These are phyloP conservation scores for Cygnus buccinator DNA, from an alignment of 2,113 vertebrate species.

Conservation along the genomic window DNA sequence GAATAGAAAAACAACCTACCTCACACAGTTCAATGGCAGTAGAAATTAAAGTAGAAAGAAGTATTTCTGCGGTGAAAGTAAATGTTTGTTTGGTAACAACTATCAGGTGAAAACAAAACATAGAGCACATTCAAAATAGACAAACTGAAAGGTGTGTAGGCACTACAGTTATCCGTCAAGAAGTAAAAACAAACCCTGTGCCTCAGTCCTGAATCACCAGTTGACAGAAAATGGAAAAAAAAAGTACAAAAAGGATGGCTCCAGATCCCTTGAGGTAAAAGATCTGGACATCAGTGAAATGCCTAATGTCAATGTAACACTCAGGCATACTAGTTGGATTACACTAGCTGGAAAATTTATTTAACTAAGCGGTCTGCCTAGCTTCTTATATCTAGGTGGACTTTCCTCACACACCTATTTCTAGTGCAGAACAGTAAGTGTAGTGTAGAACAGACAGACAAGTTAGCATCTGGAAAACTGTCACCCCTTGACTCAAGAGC, in stretches of 20 bases:
- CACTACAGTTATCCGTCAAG: background rate
- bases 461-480: background rate
- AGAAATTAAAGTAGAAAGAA: background rate
- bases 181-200: background rate
- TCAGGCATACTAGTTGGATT: background rate
- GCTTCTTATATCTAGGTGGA: background rate
- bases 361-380: background rate
- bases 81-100: background rate
- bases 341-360: background rate
- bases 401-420: background rate
- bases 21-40: background rate
- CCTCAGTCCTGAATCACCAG: background rate
- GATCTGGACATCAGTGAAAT: background rate
- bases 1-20: background rate
- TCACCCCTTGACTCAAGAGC: background rate
- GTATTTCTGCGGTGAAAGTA: background rate
- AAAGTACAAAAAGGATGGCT: background rate
- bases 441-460: background rate
- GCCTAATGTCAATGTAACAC: background rate
- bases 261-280: background rate
- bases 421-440: background rate
- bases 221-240: background rate
- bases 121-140: background rate
- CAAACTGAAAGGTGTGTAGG: background rate
- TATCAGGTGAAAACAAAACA: background rate